phyloP scores from a whole-genome alignment of 2,888 invertebrate species.

The Tiliacea citrago region DNA sequence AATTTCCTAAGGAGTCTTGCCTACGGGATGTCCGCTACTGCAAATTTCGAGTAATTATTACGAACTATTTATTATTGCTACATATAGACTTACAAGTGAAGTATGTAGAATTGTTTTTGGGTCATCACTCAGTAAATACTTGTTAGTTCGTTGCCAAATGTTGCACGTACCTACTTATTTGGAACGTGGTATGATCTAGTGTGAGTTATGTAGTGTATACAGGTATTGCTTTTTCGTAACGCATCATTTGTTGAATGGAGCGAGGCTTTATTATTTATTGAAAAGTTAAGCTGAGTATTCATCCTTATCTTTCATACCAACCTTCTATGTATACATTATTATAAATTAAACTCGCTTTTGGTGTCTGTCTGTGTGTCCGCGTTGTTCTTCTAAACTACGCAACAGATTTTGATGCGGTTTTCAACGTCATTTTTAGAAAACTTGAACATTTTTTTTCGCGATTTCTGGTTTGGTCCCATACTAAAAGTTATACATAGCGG shows the following conservation, averaged over 20 bases:
- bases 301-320: background rate
- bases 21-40: slow-evolving; percentile 30
- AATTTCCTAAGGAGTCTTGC: background rate
- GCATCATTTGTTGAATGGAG: slow-evolving; percentile 10
- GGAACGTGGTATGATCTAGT: slow-evolving; percentile 22
- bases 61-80: slow-evolving; percentile 42
- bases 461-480: no score
- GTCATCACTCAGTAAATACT: slow-evolving; percentile 32
- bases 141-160: slow-evolving; percentile 39
- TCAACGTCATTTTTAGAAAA: no score
- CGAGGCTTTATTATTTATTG: slow-evolving; percentile 20
- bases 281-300: background rate
- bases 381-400: no score
- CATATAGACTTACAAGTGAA: slow-evolving; percentile 18
- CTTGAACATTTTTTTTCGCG: no score
- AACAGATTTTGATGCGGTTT: no score
- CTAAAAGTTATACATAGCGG: no score
- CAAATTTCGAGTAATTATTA: slow-evolving; percentile 38
- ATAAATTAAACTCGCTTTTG: background rate
- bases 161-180: slow-evolving; percentile 16
- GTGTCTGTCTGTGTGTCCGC: no score
- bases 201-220: slow-evolving; percentile 17
- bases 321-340: no score
- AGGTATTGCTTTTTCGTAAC: slow-evolving; percentile 29
- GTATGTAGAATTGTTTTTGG: slow-evolving; percentile 18